Evolutionary conservation across 1,140 invertebrate species (phyloP), one percentile per base, ranked within the genome.

Genomic region (Drosophila tropicalis): DNA sequence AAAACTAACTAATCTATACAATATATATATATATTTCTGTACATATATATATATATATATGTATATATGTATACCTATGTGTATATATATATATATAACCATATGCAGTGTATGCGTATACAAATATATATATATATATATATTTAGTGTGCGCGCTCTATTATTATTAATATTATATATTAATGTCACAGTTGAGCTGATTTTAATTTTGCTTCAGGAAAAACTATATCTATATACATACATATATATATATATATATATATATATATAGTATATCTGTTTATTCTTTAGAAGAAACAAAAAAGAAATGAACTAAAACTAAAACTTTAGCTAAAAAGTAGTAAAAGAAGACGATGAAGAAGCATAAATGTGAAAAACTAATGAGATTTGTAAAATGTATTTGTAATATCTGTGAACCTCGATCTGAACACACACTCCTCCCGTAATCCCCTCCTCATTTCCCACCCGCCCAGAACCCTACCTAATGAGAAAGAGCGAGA

Each of bases 161-260:
- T 22, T 56, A 83, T 83, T 87, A 86, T 86, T 87, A 86, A 86
- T 86, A 86, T 86, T 86, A 86, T 86, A 86, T 86, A 86, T 86
- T 86, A 86, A 86, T 86, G 80, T 86, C 82, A 82, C 83, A 82
- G 76, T 87, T 80, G 72, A 83, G 67, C 63, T 70, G 56, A 84
- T 76, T 70, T 72, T 80, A 56, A 85, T 67, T 67, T 70, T 65
- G 65, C 57, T 44, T 36, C 54, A 56, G 44, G 40, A 62, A 57
- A 80, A 77, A 66, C 62, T 57, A 22, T 57, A 62, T 60, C 39
- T 51, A 19, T 22, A 32, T 57, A 70, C 67, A 70, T 65, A 81
- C 64, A 69, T 58, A 34, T 62, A 68, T 60, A 47, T 67, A 71
- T 72, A 56, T 74, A 69, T 58, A 34, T 62, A 68, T 60, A 47